phyloP scores from a whole-genome alignment of 2,797 vertebrate genomes.

The Menidia menidia region DNA sequence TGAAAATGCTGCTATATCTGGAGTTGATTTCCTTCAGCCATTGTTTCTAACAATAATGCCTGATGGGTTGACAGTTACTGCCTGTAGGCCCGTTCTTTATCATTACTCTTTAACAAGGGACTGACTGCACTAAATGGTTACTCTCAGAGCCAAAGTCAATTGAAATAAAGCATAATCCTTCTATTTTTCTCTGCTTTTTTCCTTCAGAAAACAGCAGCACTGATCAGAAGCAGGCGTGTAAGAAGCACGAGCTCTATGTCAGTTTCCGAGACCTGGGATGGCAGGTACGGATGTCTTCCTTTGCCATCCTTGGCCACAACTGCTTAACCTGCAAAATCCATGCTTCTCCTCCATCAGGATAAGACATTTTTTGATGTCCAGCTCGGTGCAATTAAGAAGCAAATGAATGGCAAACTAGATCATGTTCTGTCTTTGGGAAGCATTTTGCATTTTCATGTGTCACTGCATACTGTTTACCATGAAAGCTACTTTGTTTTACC shows the following conservation, averaged over 20 bases:
- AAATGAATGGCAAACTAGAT: neutral
- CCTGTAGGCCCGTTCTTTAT: constrained; percentile 52
- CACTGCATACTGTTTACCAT: neutral
- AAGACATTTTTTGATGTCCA: neutral
- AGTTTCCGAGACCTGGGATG: constrained; percentile 98
- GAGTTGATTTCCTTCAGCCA: constrained; percentile 59
- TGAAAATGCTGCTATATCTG: constrained; percentile 59
- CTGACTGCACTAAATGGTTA: constrained; percentile 39
- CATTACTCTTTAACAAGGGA: constrained; percentile 43
- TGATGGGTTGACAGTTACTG: constrained; percentile 24
- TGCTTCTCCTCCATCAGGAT: neutral
- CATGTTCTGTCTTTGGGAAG: neutral
- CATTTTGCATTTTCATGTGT: neutral
- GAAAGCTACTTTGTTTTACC: neutral
- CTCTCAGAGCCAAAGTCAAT: constrained; percentile 29
- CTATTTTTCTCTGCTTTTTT: constrained; percentile 41
- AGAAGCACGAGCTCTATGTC: constrained; percentile 97
- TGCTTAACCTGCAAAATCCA: neutral
- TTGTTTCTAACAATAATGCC: constrained; percentile 57
- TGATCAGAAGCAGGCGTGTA: constrained; percentile 97
- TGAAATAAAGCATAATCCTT: constrained; percentile 35
- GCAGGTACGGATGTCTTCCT: constrained; percentile 87
- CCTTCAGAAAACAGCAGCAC: constrained; percentile 93
- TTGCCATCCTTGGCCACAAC: constrained; percentile 37
- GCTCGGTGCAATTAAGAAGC: neutral